phyloP scores from a whole-genome alignment of 2,888 invertebrate genomes.

The Lacanobia oleracea region DNA sequence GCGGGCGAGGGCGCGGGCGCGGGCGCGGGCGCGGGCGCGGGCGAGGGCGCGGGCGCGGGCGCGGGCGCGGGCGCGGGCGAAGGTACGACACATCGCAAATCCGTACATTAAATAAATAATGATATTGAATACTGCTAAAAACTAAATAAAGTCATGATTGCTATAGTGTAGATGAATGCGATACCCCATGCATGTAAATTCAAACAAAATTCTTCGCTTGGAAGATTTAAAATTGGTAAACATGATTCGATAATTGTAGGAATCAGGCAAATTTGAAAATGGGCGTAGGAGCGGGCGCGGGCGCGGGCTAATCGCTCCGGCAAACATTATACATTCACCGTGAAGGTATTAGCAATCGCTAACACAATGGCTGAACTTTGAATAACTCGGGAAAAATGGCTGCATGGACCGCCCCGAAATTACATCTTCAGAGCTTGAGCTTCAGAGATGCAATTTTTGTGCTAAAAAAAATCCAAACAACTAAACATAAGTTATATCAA shows the following conservation, averaged over 20 bases:
- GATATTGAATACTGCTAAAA: not conserved
- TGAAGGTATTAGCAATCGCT: slow-evolving; percentile 28
- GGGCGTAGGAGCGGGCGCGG: slow-evolving; percentile 1
- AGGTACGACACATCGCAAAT: not conserved
- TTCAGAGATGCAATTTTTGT: too few species aligned
- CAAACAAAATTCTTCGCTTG: slow-evolving; percentile 24
- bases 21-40: not conserved
- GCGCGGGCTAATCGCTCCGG: slow-evolving; percentile 27
- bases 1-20: not conserved
- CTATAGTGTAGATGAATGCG: slow-evolving; percentile 5
- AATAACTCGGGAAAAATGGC: slow-evolving; percentile 36
- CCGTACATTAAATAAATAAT: not conserved
- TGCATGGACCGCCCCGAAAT: not conserved
- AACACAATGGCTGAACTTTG: slow-evolving; percentile 41
- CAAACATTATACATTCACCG: slow-evolving; percentile 48
- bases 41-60: not conserved
- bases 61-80: not conserved
- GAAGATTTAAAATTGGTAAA: slow-evolving; percentile 26
- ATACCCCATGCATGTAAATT: slow-evolving; percentile 9
- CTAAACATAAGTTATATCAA: too few species aligned
- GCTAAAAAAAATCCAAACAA: too few species aligned
- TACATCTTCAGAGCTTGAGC: too few species aligned
- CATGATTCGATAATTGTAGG: slow-evolving; percentile 46
- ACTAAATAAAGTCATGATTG: not conserved
- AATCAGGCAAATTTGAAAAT: slow-evolving; percentile 32